Percentiles rank a stretch among this genome's conserved stretches.
Evolutionary conservation across 2,113 vertebrate genomes (phyloP).

Genomic region (Agapornis roseicollis): DNA sequence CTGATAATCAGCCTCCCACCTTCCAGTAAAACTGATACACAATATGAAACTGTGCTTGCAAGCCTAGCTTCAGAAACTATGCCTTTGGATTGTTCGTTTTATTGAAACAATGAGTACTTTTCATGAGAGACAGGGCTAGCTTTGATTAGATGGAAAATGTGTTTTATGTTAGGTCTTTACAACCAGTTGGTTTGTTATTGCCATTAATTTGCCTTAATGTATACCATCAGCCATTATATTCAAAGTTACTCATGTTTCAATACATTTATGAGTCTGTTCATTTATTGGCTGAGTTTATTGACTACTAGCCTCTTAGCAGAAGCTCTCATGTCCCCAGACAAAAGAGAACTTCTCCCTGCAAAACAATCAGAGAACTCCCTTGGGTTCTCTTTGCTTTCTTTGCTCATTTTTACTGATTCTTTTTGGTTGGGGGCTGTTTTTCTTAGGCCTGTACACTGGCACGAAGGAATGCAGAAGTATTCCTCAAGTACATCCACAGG

Average conservation of each 20-base stretch:
- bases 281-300: not conserved
- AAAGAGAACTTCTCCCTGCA: not conserved
- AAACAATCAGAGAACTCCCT: not conserved
- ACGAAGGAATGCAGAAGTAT: constrained; percentile 94
- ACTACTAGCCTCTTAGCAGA: not conserved
- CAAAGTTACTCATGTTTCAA: not conserved
- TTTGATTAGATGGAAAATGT: not conserved
- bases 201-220: not conserved
- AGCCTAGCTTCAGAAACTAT: not conserved
- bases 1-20: not conserved
- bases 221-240: not conserved
- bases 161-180: not conserved
- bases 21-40: not conserved
- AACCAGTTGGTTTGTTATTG: not conserved
- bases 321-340: not conserved
- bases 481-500: constrained; percentile 98
- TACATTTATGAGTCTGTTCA: not conserved
- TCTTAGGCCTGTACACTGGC: constrained; percentile 93
- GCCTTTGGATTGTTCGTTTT: not conserved
- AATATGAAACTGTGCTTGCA: not conserved
- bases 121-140: not conserved
- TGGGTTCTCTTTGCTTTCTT: not conserved
- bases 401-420: not conserved
- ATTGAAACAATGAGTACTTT: not conserved
- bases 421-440: not conserved